These are phyloP conservation scores for Sinotaia quadrata DNA, from an alignment of 2,888 invertebrate genomes.

Conservation along the genomic window DNA sequence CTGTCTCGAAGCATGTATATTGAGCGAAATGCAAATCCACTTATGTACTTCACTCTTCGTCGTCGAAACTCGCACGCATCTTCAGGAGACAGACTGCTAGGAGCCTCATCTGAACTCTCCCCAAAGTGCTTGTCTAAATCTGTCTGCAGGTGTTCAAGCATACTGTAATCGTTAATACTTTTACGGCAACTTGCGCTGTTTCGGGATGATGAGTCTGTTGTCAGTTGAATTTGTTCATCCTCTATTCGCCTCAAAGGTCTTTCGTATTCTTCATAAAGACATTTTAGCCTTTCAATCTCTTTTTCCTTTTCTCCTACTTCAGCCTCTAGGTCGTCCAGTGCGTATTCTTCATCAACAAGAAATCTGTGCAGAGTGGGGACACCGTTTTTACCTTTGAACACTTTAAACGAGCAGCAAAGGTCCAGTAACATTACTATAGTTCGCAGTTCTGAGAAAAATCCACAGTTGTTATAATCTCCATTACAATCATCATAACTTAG, in stretches of 20 bases:
- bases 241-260: conserved; percentile 36
- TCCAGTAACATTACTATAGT: conserved; percentile 42
- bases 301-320: conserved; percentile 34
- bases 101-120: conserved; percentile 40
- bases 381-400: conserved; percentile 19
- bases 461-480: conserved; percentile 42
- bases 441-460: conserved; percentile 46
- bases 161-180: conserved; percentile 10
- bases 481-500: conserved; percentile 39
- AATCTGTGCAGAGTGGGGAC: conserved; percentile 31
- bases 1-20: conserved; percentile 29
- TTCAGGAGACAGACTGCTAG: conserved; percentile 28
- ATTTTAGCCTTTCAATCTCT: conserved; percentile 27
- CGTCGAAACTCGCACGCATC: conserved; percentile 39
- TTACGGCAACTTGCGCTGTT: conserved; percentile 17
- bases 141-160: conserved; percentile 36
- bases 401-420: conserved; percentile 32
- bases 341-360: conserved; percentile 30
- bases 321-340: conserved; percentile 19
- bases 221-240: conserved; percentile 41
- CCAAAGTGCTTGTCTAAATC: conserved; percentile 45
- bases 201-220: conserved; percentile 28
- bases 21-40: conserved; percentile 32
- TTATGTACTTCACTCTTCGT: conserved; percentile 37
- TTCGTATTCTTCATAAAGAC: conserved; percentile 28